Base-by-base conservation (phyloP, 2,888 invertebrate genomes). In the Tinea trinotella region DNA sequence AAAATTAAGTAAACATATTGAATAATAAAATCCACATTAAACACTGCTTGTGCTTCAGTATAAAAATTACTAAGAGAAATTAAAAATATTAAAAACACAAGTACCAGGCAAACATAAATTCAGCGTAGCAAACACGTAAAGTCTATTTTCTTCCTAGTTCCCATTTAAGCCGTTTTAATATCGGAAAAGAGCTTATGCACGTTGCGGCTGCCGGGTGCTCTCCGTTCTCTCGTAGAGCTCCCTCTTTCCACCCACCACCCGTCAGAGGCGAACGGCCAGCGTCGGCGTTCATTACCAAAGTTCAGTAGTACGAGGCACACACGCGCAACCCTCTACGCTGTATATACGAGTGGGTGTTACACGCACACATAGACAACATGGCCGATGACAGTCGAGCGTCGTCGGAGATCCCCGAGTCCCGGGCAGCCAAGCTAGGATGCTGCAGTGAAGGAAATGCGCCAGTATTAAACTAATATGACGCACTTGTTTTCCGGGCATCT, bases 231-330 rank as follows among this genome's bases (percentile, higher is more conserved):
- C 35, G 17, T 5, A 15, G 13, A 46, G 3, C 48, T 10, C 78
- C 75, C 71, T 59, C 64, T 61, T 62, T 60, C 60, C 61, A 57
- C 61, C 63, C 57, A 59, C 52, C 61, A 61, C 61, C 66, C 59
- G 60, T 68, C 69, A 74, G 71, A 17, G 76, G 70, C 76, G 69
- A 72, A 72, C 72, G 71, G 74, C 76, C 70, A 70, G 64, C 66
- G 74, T 30, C 13, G 2, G 3, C 50, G 84, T 84, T 84, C 84
- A 84, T 84, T 84, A 84, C 75, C 83, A 84, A 84, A 83, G 84
- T 84, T 84, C 84, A 84, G 76, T 81, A 77, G 80, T 77, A 76
- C 81, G 73, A 55, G 66, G 69, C 76, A 75, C 78, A 78, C 76
- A 70, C 62, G 64, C 46, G 7, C 20, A 34, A 3, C 3, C 7